phyloP scores from a whole-genome alignment of 1,140 invertebrate genomes.

The Diorhabda elongata region DNA sequence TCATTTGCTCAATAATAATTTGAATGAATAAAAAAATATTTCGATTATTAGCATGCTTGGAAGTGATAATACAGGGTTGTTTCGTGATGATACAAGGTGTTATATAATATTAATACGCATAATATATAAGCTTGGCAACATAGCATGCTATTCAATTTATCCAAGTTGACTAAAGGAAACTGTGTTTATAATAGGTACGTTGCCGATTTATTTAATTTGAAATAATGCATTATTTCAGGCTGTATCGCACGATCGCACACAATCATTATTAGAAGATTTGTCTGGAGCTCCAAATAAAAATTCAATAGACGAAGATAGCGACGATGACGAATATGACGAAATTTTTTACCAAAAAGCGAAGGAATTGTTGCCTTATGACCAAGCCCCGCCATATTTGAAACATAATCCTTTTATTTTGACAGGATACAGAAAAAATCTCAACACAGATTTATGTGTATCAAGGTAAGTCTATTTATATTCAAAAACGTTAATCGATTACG shows the following conservation, averaged over 20 bases:
- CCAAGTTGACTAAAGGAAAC: too few species aligned
- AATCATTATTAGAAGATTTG: conserved; percentile 33
- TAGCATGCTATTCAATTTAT: too few species aligned
- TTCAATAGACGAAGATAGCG: conserved; percentile 17
- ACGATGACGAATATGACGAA: conserved; percentile 22
- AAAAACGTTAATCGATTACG: too few species aligned
- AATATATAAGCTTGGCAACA: too few species aligned
- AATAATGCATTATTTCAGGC: neutral
- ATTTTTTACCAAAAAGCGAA: conserved; percentile 48
- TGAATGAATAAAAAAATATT: too few species aligned
- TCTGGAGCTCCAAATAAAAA: neutral
- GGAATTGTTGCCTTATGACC: conserved; percentile 52
- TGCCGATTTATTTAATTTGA: too few species aligned
- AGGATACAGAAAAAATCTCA: conserved; percentile 72
- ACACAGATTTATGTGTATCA: conserved; percentile 78
- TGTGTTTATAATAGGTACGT: too few species aligned
- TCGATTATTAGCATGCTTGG: too few species aligned
- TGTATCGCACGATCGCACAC: conserved; percentile 25
- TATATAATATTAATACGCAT: too few species aligned
- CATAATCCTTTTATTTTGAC: conserved; percentile 66
- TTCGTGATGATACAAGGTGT: too few species aligned
- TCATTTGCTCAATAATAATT: too few species aligned
- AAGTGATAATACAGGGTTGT: too few species aligned
- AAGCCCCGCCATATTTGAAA: conserved; percentile 71
- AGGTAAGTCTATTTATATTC: conserved; percentile 56